These are phyloP conservation scores for Triplophysa yarkandensis DNA, from an alignment of 2,797 vertebrate species.

Conservation along the genomic window DNA sequence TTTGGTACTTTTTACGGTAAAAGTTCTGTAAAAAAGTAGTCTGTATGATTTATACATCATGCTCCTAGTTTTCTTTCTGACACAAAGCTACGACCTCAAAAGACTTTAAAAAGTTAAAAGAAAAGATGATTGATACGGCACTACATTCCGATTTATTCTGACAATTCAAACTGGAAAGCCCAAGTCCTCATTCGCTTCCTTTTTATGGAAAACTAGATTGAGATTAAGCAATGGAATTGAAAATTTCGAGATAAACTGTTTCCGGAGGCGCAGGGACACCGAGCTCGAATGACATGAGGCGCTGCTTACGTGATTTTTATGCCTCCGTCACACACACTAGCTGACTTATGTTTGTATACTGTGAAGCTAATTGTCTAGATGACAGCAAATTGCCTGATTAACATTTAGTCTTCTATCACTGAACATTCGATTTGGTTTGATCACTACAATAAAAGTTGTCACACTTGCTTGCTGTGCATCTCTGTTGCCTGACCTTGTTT, in stretches of 20 bases:
- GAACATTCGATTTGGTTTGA: slow-evolving; percentile 38
- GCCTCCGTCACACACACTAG: slow-evolving; percentile 29
- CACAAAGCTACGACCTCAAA: neutral
- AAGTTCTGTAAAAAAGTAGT: neutral
- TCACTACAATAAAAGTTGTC: slow-evolving; percentile 40
- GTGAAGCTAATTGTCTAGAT: slow-evolving; percentile 58
- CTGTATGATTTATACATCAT: neutral
- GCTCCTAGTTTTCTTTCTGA: neutral
- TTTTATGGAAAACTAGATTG: neutral
- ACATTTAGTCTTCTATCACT: slow-evolving; percentile 39
- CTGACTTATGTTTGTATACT: slow-evolving; percentile 39
- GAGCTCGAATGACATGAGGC: slow-evolving; percentile 25
- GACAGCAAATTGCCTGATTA: slow-evolving; percentile 44
- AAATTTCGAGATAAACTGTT: neutral
- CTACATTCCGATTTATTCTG: neutral
- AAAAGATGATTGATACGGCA: too few relatives aligned
- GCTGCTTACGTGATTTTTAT: slow-evolving; percentile 1
- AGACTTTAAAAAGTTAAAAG: too few relatives aligned
- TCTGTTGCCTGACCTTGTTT: slow-evolving; percentile 30
- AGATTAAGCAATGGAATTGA: neutral
- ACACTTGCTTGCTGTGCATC: slow-evolving; percentile 11
- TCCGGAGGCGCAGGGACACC: neutral
- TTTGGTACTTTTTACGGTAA: neutral
- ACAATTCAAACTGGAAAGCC: neutral
- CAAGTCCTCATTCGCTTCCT: neutral